These are phyloP conservation scores for Rhinopomastus cyanomelas DNA, from an alignment of 2,113 vertebrate species.

Conservation along the genomic window DNA sequence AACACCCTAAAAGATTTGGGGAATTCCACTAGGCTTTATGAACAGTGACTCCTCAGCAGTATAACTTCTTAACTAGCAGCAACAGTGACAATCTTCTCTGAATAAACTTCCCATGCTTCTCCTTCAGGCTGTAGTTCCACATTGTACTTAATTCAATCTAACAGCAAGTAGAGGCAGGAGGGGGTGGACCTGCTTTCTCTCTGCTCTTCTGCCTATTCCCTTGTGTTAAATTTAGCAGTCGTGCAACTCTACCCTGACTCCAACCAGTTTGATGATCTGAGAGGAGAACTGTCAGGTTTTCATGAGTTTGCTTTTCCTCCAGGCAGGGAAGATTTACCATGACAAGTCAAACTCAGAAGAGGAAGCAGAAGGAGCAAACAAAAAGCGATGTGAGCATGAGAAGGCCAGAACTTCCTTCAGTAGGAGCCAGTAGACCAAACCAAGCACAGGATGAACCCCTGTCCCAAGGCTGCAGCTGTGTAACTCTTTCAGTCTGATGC, in stretches of 20 bases:
- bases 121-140: not conserved
- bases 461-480: not conserved
- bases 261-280: not conserved
- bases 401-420: not conserved
- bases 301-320: not conserved
- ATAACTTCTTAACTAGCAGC: not conserved
- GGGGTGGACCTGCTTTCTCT: not conserved
- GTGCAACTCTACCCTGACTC: not conserved
- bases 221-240: not conserved
- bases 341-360: not conserved
- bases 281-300: not conserved
- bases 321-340: not conserved
- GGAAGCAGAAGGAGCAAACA: not conserved
- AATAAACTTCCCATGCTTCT: not conserved
- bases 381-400: not conserved
- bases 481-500: not conserved
- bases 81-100: not conserved
- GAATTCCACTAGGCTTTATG: not conserved
- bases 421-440: not conserved
- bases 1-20: not conserved
- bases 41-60: not conserved
- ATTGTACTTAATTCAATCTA: slow-evolving; percentile 16
- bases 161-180: not conserved
- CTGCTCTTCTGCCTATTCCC: not conserved
- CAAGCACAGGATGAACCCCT: not conserved